Evolutionary conservation across 2,113 vertebrate genomes (phyloP).

Genomic region (Struthio camelus): DNA sequence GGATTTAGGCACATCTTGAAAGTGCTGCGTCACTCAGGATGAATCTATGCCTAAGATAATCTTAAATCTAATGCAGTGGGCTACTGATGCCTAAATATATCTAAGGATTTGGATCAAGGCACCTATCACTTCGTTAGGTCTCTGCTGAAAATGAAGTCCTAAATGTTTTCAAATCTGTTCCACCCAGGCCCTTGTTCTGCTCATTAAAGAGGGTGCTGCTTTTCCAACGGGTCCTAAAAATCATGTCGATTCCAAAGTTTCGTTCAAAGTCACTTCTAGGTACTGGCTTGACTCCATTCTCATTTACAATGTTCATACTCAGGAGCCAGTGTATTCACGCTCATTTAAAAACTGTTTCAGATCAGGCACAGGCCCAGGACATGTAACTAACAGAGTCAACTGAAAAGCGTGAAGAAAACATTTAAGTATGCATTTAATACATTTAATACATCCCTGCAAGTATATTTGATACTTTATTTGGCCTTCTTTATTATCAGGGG

Average conservation of each 20-base stretch:
- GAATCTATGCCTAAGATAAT: rapidly evolving
- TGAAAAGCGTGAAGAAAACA: conserved; percentile 38
- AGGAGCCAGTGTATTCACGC: not conserved
- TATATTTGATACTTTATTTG: conserved; percentile 19
- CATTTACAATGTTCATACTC: not conserved
- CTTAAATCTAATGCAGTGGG: not conserved
- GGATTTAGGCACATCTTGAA: not conserved
- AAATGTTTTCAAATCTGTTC: not conserved
- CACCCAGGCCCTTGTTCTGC: not conserved
- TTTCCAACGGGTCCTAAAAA: not conserved
- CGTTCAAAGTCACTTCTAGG: not conserved
- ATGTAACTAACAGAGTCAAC: not conserved
- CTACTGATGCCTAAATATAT: not conserved
- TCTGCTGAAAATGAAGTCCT: not conserved
- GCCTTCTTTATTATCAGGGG: conserved; percentile 13
- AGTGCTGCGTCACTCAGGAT: not conserved
- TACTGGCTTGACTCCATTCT: not conserved
- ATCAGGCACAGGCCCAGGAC: not conserved
- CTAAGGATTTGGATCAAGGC: not conserved
- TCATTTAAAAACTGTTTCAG: not conserved
- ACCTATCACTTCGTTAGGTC: not conserved
- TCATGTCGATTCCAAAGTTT: not conserved
- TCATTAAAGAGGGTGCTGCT: not conserved
- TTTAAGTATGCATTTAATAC: conserved; percentile 2
- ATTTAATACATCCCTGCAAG: not conserved